Conservation (phyloP, 2,888 invertebrate species). For the Pegoplata infirma region DNA sequence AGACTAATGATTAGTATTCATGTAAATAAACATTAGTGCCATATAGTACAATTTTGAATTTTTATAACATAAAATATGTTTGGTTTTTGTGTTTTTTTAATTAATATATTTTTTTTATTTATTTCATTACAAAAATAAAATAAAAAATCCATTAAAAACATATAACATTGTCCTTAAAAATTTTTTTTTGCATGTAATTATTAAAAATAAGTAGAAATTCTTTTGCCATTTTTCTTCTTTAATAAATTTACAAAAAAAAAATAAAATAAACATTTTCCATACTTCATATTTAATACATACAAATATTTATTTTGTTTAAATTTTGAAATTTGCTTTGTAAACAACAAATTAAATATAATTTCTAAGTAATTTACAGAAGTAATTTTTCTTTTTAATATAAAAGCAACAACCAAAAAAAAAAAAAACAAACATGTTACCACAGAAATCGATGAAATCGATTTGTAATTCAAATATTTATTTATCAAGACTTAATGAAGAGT, state of each 20-base stretch:
- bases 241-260: too few species aligned
- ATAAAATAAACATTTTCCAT: neutral
- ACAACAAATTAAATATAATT: conserved; percentile 26
- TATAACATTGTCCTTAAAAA: conserved; percentile 9
- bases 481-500: too few species aligned
- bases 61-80: conserved; percentile 32
- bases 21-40: too few species aligned
- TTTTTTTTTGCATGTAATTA: conserved; percentile 41
- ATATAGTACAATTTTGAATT: conserved; percentile 1
- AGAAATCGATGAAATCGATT: conserved; percentile 72
- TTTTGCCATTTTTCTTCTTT: neutral
- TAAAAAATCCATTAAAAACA: neutral
- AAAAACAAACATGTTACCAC: conserved; percentile 68
- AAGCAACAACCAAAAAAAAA: conserved; percentile 17
- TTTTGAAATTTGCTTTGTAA: conserved; percentile 18
- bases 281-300: neutral
- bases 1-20: too few species aligned
- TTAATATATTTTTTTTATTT: conserved; percentile 10
- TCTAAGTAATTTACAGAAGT: conserved; percentile 73
- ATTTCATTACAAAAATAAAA: too few species aligned
- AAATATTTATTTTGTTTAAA: conserved; percentile 10
- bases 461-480: conserved; percentile 41
- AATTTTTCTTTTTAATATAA: conserved; percentile 65
- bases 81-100: conserved; percentile 35
- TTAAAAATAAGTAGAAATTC: conserved; percentile 41